Evolutionary conservation across 2,888 invertebrate genomes (phyloP), one percentile per base, ranked within the genome.

Genomic region (Tricholauxania praeusta): DNA sequence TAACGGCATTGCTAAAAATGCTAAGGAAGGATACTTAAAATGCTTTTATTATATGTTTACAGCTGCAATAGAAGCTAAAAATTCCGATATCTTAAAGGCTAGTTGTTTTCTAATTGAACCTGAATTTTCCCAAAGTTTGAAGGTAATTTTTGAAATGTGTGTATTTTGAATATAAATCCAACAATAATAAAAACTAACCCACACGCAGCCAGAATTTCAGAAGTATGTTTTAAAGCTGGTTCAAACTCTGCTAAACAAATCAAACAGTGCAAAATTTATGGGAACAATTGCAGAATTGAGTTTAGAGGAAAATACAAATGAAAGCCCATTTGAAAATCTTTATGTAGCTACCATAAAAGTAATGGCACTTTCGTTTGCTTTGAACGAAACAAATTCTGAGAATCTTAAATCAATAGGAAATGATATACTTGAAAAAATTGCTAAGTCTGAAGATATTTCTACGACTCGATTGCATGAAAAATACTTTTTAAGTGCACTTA

Each of bases 41-140:
- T 87, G 87, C 59, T 86, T 87, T 69, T 85, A 81, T 74, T 80
- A 83, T 49, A 83, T 87, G 81, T 87, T 84, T 67, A 77, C 75
- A 0, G 72, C 82, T 0, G 77, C 83, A 3, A 12, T 75, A 14
- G 78, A 78, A 1, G 79, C 78, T n/a, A 80, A 74, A 51, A 75
- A 74, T 8, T 79, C 81, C 1, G 84, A 87, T 49, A 69, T 85
- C 6, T 22, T 81, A 15, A 78, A 79, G 0, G 60, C 87, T 12
- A 80, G 81, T 5, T 76, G 80, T 59, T 72, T 87, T 0, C 70
- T 87, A 0, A 65, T 79, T 6, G 72, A 76, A 17, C 76, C 79
- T 2, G 83, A 85, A 8, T 86, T 84, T 71, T 83, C 86, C 0
- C 85, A 86, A 32, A 83, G 80, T 4, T 74, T 83, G 0, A 81